Evolutionary conservation across 1,140 invertebrate genomes (phyloP).

Genomic region (Philopotamus ludificatus): DNA sequence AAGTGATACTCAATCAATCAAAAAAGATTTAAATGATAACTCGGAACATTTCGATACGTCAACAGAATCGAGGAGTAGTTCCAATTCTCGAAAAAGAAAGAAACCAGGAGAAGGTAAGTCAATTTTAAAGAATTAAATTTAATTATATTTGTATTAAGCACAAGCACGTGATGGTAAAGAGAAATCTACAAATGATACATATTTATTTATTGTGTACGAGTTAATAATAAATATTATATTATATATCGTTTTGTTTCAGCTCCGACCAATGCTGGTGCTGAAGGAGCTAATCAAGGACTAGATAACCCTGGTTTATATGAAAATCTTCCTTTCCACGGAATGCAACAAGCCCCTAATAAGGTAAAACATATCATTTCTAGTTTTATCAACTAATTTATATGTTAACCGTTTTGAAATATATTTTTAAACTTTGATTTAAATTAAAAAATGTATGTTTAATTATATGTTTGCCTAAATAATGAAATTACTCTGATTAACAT

Average conservation of each 20-base stretch:
- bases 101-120: constrained; percentile 71
- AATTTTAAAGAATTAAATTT: constrained; percentile 5
- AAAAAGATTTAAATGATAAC: constrained; percentile 41
- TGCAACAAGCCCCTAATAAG: constrained; percentile 88
- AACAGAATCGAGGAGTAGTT: constrained; percentile 42
- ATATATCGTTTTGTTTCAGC: constrained; percentile 47
- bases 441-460: too few relatives aligned
- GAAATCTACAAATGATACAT: not conserved
- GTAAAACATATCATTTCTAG: constrained; percentile 54
- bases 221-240: not conserved
- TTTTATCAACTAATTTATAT: too few relatives aligned
- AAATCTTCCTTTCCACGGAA: constrained; percentile 90
- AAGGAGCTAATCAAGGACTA: constrained; percentile 43
- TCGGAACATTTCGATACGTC: constrained; percentile 43
- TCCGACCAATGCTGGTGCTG: constrained; percentile 55
- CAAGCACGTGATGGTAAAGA: not conserved
- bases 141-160: not conserved
- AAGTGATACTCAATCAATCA: not conserved
- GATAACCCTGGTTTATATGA: constrained; percentile 63
- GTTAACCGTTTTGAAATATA: too few relatives aligned
- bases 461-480: too few relatives aligned
- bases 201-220: not conserved
- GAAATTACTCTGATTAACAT: too few relatives aligned
- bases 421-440: too few relatives aligned
- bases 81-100: constrained; percentile 69